phyloP scores from a whole-genome alignment of 2,113 vertebrate genomes.

The Phoenicopterus ruber region DNA sequence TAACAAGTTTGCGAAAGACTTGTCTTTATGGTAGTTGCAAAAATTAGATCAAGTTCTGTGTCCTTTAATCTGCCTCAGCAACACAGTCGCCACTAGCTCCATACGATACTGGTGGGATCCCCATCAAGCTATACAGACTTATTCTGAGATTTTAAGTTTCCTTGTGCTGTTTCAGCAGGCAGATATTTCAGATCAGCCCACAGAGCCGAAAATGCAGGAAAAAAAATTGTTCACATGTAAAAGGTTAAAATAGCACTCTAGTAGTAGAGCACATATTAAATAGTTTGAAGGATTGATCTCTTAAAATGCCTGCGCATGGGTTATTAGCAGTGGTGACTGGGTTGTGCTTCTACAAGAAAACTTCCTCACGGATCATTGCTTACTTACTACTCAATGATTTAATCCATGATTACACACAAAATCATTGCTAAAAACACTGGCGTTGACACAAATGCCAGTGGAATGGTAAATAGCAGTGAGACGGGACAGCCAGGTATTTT shows the following conservation, averaged over 20 bases:
- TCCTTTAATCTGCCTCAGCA: not conserved
- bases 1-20: not conserved
- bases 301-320: not conserved
- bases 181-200: not conserved
- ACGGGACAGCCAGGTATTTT: not conserved
- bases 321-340: not conserved
- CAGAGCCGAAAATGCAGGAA: not conserved
- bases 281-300: not conserved
- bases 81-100: not conserved
- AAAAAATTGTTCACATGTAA: not conserved
- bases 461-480: not conserved
- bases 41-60: not conserved
- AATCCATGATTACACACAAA: not conserved
- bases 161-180: not conserved
- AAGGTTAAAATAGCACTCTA: not conserved
- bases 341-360: not conserved
- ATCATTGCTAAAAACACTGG: not conserved
- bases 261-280: not conserved
- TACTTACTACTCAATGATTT: not conserved
- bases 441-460: not conserved
- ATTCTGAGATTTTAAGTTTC: not conserved
- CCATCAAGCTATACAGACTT: not conserved
- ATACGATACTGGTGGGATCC: not conserved
- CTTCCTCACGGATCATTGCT: not conserved
- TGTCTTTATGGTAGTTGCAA: not conserved